phyloP scores from a whole-genome alignment of 1,140 invertebrate species.

The Achatina immaculata region DNA sequence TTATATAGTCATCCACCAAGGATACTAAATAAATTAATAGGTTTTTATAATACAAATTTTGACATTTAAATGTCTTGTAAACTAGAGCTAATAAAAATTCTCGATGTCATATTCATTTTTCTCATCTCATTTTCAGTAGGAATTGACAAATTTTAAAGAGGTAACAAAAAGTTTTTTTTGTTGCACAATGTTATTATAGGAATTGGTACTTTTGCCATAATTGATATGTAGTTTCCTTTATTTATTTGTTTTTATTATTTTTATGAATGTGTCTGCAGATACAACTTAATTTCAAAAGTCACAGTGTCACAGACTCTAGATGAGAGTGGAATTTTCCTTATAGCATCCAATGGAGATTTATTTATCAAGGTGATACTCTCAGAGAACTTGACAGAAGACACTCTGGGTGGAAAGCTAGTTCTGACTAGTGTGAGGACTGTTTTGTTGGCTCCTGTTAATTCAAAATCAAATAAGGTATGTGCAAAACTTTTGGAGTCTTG shows the following conservation, averaged over 20 bases:
- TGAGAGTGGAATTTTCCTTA: constrained; percentile 49
- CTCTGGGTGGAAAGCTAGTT: constrained; percentile 62
- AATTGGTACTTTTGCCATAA: neutral
- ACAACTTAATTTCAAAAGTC: constrained; percentile 54
- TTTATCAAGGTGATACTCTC: constrained; percentile 63
- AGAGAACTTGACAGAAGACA: constrained; percentile 65
- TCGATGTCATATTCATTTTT: too few relatives aligned
- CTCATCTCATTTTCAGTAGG: too few relatives aligned
- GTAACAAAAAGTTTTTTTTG: neutral
- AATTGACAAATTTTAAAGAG: too few relatives aligned
- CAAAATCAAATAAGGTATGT: constrained; percentile 13
- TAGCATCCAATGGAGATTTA: constrained; percentile 58
- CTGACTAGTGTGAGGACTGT: constrained; percentile 59
- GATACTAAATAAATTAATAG: too few relatives aligned
- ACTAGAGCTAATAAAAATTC: too few relatives aligned
- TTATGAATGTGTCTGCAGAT: constrained; percentile 52
- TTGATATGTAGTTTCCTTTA: neutral
- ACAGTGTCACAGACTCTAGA: constrained; percentile 44
- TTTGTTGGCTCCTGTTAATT: constrained; percentile 53
- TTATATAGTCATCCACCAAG: too few relatives aligned
- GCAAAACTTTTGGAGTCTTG: too few relatives aligned
- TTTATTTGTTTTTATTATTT: too few relatives aligned
- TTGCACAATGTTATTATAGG: neutral
- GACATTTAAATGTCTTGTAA: too few relatives aligned
- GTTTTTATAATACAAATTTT: too few relatives aligned